Base-by-base conservation (phyloP, 2,888 invertebrate genomes). In the Chymomyza caudatula region DNA sequence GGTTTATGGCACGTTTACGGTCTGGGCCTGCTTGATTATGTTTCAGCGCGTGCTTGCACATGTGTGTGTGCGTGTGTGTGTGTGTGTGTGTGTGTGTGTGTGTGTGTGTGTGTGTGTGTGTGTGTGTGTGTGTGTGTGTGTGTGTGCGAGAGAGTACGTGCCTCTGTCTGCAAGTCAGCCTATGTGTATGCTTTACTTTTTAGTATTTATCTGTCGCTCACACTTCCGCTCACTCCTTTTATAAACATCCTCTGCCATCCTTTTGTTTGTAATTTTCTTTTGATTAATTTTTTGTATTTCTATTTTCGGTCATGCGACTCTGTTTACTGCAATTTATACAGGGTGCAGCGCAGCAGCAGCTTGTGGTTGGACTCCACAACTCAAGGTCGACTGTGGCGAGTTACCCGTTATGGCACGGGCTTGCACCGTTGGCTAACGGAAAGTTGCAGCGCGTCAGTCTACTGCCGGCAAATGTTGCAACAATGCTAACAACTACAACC, bases 241-340 rank as follows among this genome's bases (percentile, higher is more conserved):
- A 49, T 60, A 25, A 51, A 15, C 22, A 47, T 57, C 52, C 25
- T 15, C 29, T 44, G 25, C 63, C n/a, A 67, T 71, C 68, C 67
- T 73, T 85, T 86, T 73, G 74, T 74, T 75, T 72, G 63, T 73
- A 61, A 78, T 85, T 75, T 79, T 67, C 69, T 72, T 77, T 78
- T 78, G 72, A 85, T 76, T 80, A 73, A 67, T 72, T 70, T 79
- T 75, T 71, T 69, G 63, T 70, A 56, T 65, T 67, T 72, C 60
- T 67, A 60, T 71, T 78, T 82, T 78, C 57, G 71, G 69, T 74
- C 74, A 73, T 70, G 55, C 44, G 37, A 54, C 67, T 37, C 11
- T 37, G 11, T 37, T 37, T 37, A 37, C 25, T 20, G 56, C 25
- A 22, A 23, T 19, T 43, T 51, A 59, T 60, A 71, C 66, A 77